Conservation (phyloP, 2,888 invertebrate species). For the Metallyticus violacea region DNA sequence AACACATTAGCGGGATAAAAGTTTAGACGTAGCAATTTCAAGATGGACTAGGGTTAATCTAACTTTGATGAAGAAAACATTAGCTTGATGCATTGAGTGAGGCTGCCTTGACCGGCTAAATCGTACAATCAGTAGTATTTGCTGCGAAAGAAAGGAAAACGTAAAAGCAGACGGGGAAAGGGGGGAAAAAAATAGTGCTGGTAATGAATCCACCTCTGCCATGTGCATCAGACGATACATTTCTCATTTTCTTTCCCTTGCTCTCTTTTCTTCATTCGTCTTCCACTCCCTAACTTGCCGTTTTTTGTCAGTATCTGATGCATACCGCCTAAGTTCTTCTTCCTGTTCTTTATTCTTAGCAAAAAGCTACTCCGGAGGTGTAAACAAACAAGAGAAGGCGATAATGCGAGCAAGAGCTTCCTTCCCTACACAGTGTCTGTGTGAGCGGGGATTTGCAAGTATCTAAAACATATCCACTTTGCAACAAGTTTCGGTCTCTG, state of each 20-base stretch:
- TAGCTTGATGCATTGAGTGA: background rate
- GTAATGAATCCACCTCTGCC: background rate
- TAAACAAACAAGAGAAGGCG: background rate
- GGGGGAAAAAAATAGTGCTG: background rate
- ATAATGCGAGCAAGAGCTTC: background rate
- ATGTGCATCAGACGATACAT: background rate
- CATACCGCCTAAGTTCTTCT: background rate
- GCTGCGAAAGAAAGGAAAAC: background rate
- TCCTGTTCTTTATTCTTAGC: background rate
- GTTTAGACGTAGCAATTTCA: background rate
- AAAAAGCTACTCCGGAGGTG: background rate
- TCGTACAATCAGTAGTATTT: background rate
- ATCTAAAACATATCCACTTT: background rate
- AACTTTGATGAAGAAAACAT: background rate
- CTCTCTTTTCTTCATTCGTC: background rate
- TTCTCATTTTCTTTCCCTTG: background rate
- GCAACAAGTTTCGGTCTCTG: background rate
- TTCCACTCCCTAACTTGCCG: background rate
- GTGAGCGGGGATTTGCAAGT: background rate
- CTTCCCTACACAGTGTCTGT: background rate
- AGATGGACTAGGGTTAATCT: background rate
- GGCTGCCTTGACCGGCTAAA: background rate
- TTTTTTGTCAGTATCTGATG: background rate
- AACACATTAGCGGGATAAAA: background rate
- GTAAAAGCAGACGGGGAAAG: background rate